Evolutionary conservation across 2,888 invertebrate species (phyloP), one percentile per base, ranked within the genome.

Genomic region (Chymomyza caudatula): DNA sequence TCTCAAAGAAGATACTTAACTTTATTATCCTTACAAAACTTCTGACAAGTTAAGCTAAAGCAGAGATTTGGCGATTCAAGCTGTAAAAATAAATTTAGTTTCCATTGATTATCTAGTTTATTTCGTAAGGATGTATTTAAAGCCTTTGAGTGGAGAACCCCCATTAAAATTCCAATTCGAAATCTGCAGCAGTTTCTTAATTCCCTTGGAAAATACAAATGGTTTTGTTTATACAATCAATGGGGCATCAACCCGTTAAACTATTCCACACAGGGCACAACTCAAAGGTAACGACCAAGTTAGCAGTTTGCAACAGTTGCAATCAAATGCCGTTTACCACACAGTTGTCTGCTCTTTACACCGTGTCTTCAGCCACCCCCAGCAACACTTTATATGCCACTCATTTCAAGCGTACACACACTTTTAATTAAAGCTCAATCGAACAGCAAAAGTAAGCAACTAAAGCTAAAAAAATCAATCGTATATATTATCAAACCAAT

Each of bases 401-500:
- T 37, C 29, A 13, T 37, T 37, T 37, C 17, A 17, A 51, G 51
- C 20, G 17, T 17, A 20, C 51, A 20, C 51, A 20, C 53, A 25
- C 58, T 67, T 71, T 71, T 67, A 67, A 71, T 71, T 71, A 72
- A 67, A 67, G 58, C 71, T 49, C 54, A 56, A 60, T 42, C 37
- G 17, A 11, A 20, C 2, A 5, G 51, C 13, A 51, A 20, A 20
- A 13, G 22, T 11, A 51, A 20, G 51, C 11, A 47, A 15, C 1
- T 1, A 42, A 54, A 65, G 63, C 6, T 49, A 43, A 60, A 63
- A 67, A 71, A 74, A 85, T 80, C 86, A 81, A 83, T 80, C 68
- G 58, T 73, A 77, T 85, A 76, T 75, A 85, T 81, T 85, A 83
- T 73, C 73, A 71, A 85, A 85, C 84, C 81, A 81, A 81, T 81